Percentiles rank a stretch among this genome's conserved stretches.
phyloP scores from a whole-genome alignment of 2,113 vertebrate species.

The Menidia beryllina region DNA sequence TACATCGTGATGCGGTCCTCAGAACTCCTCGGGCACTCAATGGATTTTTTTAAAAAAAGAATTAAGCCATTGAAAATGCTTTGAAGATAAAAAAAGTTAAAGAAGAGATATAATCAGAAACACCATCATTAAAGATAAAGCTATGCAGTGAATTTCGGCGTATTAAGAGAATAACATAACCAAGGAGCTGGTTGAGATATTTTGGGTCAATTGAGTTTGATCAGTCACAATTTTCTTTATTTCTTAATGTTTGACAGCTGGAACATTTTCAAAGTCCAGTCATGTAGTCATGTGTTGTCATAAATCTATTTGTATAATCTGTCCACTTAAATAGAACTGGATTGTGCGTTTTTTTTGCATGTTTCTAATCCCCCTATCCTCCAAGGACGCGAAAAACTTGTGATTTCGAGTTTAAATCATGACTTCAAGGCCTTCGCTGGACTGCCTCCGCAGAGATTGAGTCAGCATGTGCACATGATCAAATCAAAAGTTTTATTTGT shows the following conservation, averaged over 20 bases:
- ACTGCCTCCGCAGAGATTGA: constrained; percentile 24
- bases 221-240: no score
- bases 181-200: neutral
- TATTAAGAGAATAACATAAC: neutral
- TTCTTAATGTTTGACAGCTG: neutral
- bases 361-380: neutral
- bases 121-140: neutral
- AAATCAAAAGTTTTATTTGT: constrained; percentile 30
- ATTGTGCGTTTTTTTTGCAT: neutral
- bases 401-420: constrained; percentile 18
- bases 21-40: neutral
- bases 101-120: constrained; percentile 16
- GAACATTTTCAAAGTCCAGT: fast-evolving
- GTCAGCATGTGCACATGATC: constrained; percentile 16
- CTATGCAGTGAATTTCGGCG: neutral
- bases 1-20: constrained; percentile 13
- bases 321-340: neutral
- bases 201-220: neutral
- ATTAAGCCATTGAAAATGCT: neutral
- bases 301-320: neutral
- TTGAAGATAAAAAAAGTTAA: neutral
- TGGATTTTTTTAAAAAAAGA: neutral
- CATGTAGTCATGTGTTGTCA: neutral
- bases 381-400: neutral
- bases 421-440: constrained; percentile 18